phyloP scores from a whole-genome alignment of 2,113 vertebrate genomes.

The Malurus alboscapulatus region DNA sequence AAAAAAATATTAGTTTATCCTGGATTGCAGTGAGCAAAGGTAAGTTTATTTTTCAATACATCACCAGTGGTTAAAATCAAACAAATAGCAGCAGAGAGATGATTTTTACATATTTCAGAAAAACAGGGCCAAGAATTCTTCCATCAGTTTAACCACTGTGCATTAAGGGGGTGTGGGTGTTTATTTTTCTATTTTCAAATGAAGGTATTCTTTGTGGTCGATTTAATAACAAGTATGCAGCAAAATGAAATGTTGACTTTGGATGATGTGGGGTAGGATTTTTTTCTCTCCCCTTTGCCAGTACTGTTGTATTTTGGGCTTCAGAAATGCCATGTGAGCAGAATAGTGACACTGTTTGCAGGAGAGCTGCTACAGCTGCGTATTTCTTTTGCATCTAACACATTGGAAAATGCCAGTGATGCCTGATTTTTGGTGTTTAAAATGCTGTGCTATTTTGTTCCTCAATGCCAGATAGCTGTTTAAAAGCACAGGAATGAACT shows the following conservation, averaged over 20 bases:
- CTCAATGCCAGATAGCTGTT: background rate
- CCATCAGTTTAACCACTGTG: conserved; percentile 72
- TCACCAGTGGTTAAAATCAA: conserved; percentile 73
- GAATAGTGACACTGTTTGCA: conserved; percentile 1
- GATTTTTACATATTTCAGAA: conserved; percentile 44
- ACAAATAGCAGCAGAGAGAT: conserved; percentile 32
- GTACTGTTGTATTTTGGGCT: conserved; percentile 42
- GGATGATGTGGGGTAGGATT: background rate
- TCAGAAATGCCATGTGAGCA: conserved; percentile 30
- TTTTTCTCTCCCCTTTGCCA: conserved; percentile 10
- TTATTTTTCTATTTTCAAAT: conserved; percentile 73
- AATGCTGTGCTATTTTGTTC: background rate
- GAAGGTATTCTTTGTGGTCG: conserved; percentile 77
- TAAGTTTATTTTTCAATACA: conserved; percentile 72
- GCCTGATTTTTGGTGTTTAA: background rate
- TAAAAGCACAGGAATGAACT: background rate
- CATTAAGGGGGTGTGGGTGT: conserved; percentile 50
- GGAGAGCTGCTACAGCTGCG: conserved; percentile 13
- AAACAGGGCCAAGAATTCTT: conserved; percentile 59
- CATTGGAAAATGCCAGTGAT: background rate
- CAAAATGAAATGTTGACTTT: conserved; percentile 59
- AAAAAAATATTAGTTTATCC: conserved; percentile 65
- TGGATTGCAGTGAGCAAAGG: conserved; percentile 72
- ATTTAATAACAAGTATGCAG: conserved; percentile 50
- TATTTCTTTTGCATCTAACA: background rate